Percentiles rank a stretch among this genome's conserved stretches.
These are phyloP conservation scores for Lagenorhynchus albirostris DNA, from an alignment of 2,113 vertebrate species.

Conservation along the genomic window DNA sequence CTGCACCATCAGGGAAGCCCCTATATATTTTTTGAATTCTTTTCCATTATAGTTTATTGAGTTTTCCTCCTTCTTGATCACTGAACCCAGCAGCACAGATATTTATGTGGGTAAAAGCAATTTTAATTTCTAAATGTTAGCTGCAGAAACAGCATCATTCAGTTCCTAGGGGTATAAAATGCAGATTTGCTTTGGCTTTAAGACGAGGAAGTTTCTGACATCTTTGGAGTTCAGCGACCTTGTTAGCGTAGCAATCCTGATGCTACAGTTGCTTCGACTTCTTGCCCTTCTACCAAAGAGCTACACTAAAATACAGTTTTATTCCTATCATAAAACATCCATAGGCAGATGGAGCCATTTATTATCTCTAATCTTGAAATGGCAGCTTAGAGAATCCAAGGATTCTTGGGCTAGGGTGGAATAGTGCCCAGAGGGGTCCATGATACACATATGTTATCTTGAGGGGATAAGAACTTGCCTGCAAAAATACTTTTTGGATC, in stretches of 20 bases:
- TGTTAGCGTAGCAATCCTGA: neutral
- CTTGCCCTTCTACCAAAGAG: neutral
- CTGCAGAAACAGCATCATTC: neutral
- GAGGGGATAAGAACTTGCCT: neutral
- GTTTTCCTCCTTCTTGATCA: neutral
- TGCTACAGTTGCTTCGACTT: neutral
- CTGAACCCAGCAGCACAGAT: neutral
- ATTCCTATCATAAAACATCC: neutral
- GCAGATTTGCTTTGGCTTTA: neutral
- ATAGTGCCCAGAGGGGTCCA: rapidly evolving
- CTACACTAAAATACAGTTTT: neutral
- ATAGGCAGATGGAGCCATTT: neutral
- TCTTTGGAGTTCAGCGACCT: neutral
- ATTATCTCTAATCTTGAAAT: neutral
- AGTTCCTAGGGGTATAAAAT: neutral
- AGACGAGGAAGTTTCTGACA: neutral
- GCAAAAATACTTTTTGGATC: neutral
- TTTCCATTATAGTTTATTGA: neutral
- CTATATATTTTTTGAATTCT: neutral
- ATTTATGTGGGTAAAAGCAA: neutral
- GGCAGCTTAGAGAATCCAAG: neutral
- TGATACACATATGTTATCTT: rapidly evolving
- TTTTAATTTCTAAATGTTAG: neutral
- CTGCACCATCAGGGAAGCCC: too few species aligned
- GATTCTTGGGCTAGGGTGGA: neutral